Conservation (phyloP, 2,888 invertebrate species). For the Teleogryllus oceanicus region DNA sequence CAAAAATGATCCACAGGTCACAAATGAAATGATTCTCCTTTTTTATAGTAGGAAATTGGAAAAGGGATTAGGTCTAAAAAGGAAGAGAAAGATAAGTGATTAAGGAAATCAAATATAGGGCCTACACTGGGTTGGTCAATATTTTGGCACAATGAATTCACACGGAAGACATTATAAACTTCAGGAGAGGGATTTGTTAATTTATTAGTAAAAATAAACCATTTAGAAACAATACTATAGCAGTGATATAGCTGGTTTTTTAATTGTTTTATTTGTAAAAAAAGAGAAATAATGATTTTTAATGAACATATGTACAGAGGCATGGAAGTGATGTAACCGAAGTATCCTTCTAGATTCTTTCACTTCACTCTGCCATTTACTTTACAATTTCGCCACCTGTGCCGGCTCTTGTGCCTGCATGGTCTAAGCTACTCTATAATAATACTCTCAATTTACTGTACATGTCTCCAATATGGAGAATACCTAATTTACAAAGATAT, state of each 20-base stretch:
- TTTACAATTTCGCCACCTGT: background rate
- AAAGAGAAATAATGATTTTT: constrained; percentile 18
- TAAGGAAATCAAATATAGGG: constrained; percentile 23
- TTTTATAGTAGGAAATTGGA: constrained; percentile 20
- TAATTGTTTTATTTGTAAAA: background rate
- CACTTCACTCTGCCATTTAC: background rate
- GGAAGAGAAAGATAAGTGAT: constrained; percentile 3
- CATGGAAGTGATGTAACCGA: constrained; percentile 18
- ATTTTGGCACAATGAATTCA: constrained; percentile 37
- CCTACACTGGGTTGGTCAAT: constrained; percentile 26
- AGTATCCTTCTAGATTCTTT: background rate
- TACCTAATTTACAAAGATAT: constrained; percentile 22
- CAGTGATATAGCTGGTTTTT: constrained; percentile 34
- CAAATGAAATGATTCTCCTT: background rate
- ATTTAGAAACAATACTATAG: constrained; percentile 28
- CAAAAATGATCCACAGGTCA: constrained; percentile 10
- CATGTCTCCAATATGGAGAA: constrained; percentile 34
- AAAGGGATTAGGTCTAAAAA: constrained; percentile 23
- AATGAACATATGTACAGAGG: constrained; percentile 18
- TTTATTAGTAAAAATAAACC: constrained; percentile 28
- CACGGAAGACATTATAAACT: constrained; percentile 31
- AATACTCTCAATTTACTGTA: background rate
- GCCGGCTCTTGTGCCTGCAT: background rate
- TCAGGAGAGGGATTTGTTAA: constrained; percentile 22
- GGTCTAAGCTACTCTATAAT: background rate